phyloP scores from a whole-genome alignment of 2,888 invertebrate genomes.

The Miltochrista miniata region DNA sequence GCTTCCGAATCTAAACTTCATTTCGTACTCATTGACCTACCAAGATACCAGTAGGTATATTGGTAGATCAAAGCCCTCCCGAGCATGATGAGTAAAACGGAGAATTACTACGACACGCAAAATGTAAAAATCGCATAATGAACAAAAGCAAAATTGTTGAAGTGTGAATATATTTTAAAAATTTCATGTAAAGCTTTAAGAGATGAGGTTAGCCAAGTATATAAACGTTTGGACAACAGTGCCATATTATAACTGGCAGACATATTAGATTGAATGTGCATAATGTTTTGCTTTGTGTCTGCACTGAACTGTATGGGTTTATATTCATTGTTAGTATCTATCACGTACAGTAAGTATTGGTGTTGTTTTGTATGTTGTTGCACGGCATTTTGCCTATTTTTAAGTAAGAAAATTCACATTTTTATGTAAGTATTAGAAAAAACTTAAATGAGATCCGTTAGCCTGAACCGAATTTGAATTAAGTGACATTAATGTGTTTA shows the following conservation, averaged over 20 bases:
- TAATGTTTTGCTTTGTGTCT: conserved; percentile 37
- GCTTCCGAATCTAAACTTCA: conserved; percentile 1
- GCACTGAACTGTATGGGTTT: conserved; percentile 8
- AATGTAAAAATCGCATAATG: too few species aligned
- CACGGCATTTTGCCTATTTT: background rate
- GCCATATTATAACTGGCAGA: conserved; percentile 15
- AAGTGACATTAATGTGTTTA: too few species aligned
- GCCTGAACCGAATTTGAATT: too few species aligned
- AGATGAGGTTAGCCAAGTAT: background rate
- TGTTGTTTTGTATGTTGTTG: conserved; percentile 1
- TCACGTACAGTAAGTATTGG: conserved; percentile 7
- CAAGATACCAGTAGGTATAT: too few species aligned
- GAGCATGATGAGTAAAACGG: too few species aligned
- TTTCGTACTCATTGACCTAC: background rate
- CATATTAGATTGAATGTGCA: conserved; percentile 9
- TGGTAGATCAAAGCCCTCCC: too few species aligned
- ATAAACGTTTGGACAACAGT: background rate
- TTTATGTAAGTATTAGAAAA: too few species aligned
- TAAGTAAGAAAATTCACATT: background rate
- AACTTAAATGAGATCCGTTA: too few species aligned
- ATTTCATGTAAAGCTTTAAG: background rate
- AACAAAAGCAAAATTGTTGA: too few species aligned
- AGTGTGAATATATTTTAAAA: background rate
- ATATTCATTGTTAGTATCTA: conserved; percentile 8
- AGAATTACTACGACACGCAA: too few species aligned